phyloP scores from a whole-genome alignment of 1,140 invertebrate species.

The Papilio polyxenes region DNA sequence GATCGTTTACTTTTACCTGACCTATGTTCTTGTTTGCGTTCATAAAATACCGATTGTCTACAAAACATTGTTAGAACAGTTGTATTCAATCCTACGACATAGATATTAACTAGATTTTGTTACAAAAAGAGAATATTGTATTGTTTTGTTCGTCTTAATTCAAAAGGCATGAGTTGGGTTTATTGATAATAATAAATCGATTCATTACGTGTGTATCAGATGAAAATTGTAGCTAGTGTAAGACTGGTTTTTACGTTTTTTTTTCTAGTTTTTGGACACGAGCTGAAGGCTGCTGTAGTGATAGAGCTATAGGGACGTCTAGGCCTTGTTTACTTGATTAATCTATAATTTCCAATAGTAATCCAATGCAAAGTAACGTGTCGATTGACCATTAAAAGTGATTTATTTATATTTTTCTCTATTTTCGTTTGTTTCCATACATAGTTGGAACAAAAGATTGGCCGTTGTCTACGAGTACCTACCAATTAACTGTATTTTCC shows the following conservation, averaged over 20 bases:
- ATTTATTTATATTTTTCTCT: background rate
- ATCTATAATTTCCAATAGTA: background rate
- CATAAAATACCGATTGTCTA: background rate
- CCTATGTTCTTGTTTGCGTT: conserved; percentile 1
- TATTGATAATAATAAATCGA: background rate
- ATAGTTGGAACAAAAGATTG: too few relatives aligned
- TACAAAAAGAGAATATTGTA: background rate
- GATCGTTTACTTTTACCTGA: conserved; percentile 14
- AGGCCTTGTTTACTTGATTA: background rate
- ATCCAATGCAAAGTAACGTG: too few relatives aligned
- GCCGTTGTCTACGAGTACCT: background rate
- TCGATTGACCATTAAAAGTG: too few relatives aligned
- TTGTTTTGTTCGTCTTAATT: background rate
- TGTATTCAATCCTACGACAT: background rate
- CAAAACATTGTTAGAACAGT: background rate
- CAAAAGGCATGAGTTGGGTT: background rate
- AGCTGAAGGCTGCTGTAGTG: background rate
- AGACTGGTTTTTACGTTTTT: background rate
- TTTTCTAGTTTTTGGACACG: background rate
- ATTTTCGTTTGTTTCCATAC: too few relatives aligned
- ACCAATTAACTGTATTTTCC: background rate
- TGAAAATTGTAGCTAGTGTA: background rate
- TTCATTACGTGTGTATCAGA: background rate
- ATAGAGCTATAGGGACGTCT: background rate
- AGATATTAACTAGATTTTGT: background rate